Base-by-base conservation (phyloP, 2,888 invertebrate species). In the Eretmocerus hayati region DNA sequence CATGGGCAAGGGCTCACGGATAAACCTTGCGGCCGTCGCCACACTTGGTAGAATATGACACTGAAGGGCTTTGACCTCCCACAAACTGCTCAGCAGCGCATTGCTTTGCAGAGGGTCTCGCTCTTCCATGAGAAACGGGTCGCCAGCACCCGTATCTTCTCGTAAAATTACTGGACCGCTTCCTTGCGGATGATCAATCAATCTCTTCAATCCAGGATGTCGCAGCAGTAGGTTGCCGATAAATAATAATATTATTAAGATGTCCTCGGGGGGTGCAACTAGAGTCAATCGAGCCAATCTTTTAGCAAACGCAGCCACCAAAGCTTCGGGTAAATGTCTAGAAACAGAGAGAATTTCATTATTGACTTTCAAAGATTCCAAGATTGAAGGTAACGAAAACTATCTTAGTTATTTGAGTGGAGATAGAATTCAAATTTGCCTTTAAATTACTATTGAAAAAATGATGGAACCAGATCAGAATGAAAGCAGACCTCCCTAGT, bases 271-370 rank as follows among this genome's bases (percentile, higher is more conserved):
- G 3, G 90, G 86, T 4, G 94, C 92, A 20, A 85, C 77, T 48
- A 96, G 75, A 16, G 89, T 83, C 52, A 97, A 75, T 4, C 95
- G 81, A 0, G 91, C 83, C 54, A 95, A 71, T 33, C 90, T 83
- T 74, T 97, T 97, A 2, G 85, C 85, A 71, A 96, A 97, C 2
- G 95, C 91, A 0, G 94, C 95, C 6, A 94, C 90, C 59, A 96
- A 72, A 57, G 84, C 82, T 63, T 91, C 90, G 0, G 96, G 92
- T 53, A 97, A 75, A 75, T 96, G 93, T 1, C 89, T 89, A 72
- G 1, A 71, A 68, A 32, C 20, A 21, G 4, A 11, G 19, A n/a
- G n/a, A n/a, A n/a, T n/a, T n/a, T n/a, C n/a, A n/a, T n/a, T n/a
- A n/a, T 30, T 9, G 11, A 30, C 6, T 30, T 30, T 30, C 11